Evolutionary conservation across 1,140 invertebrate species (phyloP).

Genomic region (Trissolcus basalis): DNA sequence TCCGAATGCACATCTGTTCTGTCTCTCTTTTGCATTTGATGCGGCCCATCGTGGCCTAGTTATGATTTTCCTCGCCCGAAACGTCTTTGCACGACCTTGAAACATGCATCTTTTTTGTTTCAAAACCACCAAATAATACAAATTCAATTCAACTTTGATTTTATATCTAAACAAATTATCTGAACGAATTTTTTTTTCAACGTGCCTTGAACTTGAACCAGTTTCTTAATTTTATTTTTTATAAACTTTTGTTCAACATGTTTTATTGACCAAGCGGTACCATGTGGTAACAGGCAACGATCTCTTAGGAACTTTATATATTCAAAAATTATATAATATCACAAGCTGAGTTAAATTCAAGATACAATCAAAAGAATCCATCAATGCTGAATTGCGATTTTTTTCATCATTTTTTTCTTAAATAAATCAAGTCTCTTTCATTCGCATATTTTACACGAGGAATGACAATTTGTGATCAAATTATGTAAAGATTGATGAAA

Average conservation of each 20-base stretch:
- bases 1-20: constrained; percentile 28
- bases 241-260: constrained; percentile 35
- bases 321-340: constrained; percentile 37
- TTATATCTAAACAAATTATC: too few relatives aligned
- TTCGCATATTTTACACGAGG: background rate
- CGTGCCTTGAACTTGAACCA: constrained; percentile 48
- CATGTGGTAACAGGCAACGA: constrained; percentile 39
- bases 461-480: constrained; percentile 1
- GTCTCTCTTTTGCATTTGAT: constrained; percentile 21
- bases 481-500: constrained; percentile 13
- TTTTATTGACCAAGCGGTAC: constrained; percentile 53
- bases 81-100: background rate
- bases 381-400: too few relatives aligned
- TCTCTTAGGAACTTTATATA: constrained; percentile 46
- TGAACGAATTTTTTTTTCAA: too few relatives aligned
- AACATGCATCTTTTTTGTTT: too few relatives aligned
- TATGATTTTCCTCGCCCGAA: background rate
- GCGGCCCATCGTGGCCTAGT: constrained; percentile 28
- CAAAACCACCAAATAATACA: too few relatives aligned
- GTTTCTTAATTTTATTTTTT: constrained; percentile 31
- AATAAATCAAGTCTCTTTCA: background rate
- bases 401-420: too few relatives aligned
- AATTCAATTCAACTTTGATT: too few relatives aligned
- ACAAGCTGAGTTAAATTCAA: too few relatives aligned
- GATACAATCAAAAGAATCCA: too few relatives aligned